Conservation (phyloP, 2,888 invertebrate species). For the Melitaea athalia region DNA sequence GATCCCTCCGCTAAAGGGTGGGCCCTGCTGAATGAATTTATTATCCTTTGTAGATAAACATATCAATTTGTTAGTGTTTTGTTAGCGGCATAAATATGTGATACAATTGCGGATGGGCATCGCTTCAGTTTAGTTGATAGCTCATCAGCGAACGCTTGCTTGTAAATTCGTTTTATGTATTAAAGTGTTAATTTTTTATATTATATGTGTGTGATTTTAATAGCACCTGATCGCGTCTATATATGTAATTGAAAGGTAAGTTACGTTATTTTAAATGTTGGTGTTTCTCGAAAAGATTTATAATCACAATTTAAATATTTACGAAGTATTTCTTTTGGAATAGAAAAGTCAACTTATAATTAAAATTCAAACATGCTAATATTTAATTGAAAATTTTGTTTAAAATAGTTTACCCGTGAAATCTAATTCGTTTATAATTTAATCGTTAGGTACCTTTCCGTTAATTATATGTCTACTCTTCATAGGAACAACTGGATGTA, state of each 20-base stretch:
- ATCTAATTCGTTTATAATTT: no score
- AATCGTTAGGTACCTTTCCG: no score
- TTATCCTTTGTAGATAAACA: slow-evolving; percentile 80
- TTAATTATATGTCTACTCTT: no score
- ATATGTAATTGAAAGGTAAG: not conserved
- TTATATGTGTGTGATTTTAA: not conserved
- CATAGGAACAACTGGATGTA: no score
- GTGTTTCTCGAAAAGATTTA: not conserved
- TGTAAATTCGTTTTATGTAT: slow-evolving; percentile 48
- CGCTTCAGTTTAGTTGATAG: slow-evolving; percentile 67
- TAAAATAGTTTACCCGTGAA: no score
- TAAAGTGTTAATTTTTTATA: slow-evolving; percentile 20
- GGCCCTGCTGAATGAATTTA: slow-evolving; percentile 76
- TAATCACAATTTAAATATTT: not conserved
- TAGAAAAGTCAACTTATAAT: not conserved
- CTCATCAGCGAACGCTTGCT: slow-evolving; percentile 57
- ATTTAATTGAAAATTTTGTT: no score
- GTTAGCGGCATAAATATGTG: slow-evolving; percentile 73
- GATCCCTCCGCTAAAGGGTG: slow-evolving; percentile 79
- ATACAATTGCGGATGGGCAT: slow-evolving; percentile 65
- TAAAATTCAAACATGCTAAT: no score
- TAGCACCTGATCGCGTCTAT: not conserved
- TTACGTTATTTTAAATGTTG: not conserved
- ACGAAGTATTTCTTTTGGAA: not conserved
- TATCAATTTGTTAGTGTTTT: slow-evolving; percentile 82